Evolutionary conservation across 2,797 vertebrate species (phyloP).

Genomic region (Propithecus perrieri): DNA sequence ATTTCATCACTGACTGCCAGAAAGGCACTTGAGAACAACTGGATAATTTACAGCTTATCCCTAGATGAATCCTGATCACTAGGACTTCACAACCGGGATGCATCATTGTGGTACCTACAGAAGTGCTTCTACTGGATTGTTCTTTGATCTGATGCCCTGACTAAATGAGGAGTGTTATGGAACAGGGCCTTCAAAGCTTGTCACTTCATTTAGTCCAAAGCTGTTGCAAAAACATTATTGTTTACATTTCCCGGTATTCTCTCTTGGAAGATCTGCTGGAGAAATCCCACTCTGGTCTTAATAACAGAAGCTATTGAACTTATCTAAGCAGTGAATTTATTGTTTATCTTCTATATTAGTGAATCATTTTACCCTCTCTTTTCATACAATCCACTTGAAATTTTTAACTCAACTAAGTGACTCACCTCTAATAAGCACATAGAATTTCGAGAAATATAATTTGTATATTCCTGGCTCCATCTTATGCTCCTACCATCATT

Average conservation of each 20-base stretch:
- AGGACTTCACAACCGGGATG: neutral
- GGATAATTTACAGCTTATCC: neutral
- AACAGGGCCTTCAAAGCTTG: neutral
- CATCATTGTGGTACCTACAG: neutral
- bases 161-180: neutral
- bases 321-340: neutral
- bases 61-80: neutral
- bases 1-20: neutral
- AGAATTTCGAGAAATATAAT: slow-evolving; percentile 11
- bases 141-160: neutral
- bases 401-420: neutral
- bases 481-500: neutral
- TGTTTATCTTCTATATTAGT: neutral
- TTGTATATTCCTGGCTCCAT: neutral
- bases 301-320: neutral
- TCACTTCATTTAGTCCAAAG: slow-evolving; percentile 30
- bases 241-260: neutral
- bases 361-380: neutral
- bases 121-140: neutral
- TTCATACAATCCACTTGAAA: neutral
- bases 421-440: neutral
- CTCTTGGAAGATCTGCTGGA: neutral
- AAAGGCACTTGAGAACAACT: neutral
- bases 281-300: neutral
- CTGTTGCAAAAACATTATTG: neutral